Conservation (phyloP, 2,888 invertebrate genomes). For the Ennomos fuscantarius region DNA sequence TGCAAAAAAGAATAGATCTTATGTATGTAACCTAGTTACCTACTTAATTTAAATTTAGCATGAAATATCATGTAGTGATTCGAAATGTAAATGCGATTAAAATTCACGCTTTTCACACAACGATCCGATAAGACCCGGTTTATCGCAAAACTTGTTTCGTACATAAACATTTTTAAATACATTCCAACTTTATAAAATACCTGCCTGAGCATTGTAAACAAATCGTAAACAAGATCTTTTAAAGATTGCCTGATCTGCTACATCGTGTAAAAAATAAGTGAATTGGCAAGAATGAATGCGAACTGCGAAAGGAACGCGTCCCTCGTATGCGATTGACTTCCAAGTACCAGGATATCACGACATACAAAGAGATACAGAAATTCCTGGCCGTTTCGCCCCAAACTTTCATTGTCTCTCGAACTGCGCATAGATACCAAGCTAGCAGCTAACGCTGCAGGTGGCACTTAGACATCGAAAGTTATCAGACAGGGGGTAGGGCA, state of each 20-base stretch:
- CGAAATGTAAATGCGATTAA: conserved; percentile 16
- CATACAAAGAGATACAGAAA: conserved; percentile 41
- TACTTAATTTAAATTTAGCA: no score
- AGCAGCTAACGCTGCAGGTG: conserved; percentile 33
- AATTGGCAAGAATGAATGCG: no score
- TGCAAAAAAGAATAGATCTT: no score
- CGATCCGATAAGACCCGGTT: conserved; percentile 8
- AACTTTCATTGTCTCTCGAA: conserved; percentile 30
- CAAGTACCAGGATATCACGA: conserved; percentile 63
- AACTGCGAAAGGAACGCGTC: conserved; percentile 58
- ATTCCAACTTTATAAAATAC: conserved; percentile 3
- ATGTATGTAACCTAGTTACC: no score
- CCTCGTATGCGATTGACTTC: conserved; percentile 68
- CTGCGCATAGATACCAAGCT: conserved; percentile 33
- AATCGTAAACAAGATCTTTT: conserved; percentile 23
- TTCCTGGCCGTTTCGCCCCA: conserved; percentile 33
- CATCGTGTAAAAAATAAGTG: neutral
- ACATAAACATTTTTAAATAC: neutral
- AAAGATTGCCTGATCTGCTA: neutral
- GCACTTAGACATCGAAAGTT: neutral
- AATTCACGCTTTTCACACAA: neutral
- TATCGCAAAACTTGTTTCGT: conserved; percentile 3
- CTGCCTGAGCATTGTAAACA: conserved; percentile 8
- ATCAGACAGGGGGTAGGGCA: conserved; percentile 7
- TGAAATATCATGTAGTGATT: conserved; percentile 11